Percentiles rank a stretch among this genome's conserved stretches.
Conservation (phyloP, 2,113 vertebrate species). For the Hydropotes inermis region DNA sequence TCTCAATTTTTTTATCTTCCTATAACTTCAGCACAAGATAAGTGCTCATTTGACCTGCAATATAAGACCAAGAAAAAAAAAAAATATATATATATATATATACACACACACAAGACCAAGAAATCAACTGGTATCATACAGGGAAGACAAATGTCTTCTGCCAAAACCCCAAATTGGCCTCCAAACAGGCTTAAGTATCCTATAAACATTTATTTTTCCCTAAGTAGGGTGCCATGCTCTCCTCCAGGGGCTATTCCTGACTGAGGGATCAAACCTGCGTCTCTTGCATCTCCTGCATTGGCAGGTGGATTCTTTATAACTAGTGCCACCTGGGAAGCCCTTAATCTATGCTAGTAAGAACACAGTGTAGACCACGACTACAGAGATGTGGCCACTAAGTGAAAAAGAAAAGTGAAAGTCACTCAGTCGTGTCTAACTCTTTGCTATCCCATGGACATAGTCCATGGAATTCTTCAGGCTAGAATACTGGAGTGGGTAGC, state of each 20-base stretch:
- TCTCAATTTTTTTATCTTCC: neutral
- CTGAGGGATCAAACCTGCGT: neutral
- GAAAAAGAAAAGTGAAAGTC: neutral
- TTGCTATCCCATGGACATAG: neutral
- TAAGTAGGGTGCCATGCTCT: neutral
- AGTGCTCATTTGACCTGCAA: neutral
- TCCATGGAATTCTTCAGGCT: neutral
- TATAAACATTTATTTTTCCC: neutral
- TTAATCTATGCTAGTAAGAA: neutral
- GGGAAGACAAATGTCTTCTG: neutral
- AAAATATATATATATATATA: too few species aligned
- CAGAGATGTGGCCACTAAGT: neutral
- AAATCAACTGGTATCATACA: neutral
- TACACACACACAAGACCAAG: neutral
- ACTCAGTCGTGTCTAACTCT: neutral
- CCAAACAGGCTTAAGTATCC: neutral
- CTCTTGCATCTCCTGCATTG: neutral
- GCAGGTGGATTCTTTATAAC: neutral
- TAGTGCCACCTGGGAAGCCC: neutral
- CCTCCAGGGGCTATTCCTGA: neutral
- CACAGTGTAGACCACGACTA: neutral
- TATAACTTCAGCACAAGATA: neutral
- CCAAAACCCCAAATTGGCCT: neutral
- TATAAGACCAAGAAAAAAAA: neutral
- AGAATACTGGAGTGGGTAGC: neutral